Base-by-base conservation (phyloP, 2,888 invertebrate species). In the Lycia hirtaria region DNA sequence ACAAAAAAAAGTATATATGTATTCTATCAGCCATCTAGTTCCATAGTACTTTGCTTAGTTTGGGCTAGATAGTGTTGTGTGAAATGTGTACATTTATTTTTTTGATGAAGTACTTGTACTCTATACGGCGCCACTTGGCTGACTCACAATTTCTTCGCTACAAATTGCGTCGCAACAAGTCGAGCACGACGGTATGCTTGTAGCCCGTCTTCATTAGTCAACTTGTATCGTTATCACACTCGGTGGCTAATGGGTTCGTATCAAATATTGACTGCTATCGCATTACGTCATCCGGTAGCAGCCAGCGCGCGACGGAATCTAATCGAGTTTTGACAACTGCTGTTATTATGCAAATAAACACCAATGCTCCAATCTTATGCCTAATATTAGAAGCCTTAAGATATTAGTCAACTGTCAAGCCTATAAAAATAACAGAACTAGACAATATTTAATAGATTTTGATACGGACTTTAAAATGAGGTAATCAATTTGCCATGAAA, bases 241-340 rank as follows among this genome's bases (percentile, higher is more conserved):
- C 72, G 65, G 74, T 70, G 70, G 78, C 83, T 88, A 87, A 87
- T 87, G 86, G 86, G 73, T 78, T 71, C 75, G 76, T 84, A 88
- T 88, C 87, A 89, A 89, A 89, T 89, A 90, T 88, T 88, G 83
- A 88, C 87, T 83, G 76, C 80, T 88, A 87, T 87, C 87, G 79
- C 65, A 68, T 87, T 85, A 88, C 88, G 88, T 88, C 88, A 89
- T 72, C 67, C 78, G 74, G 75, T 73, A 78, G 80, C 74, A 70
- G 64, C n/a, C n/a, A n/a, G n/a, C n/a, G 72, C 69, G 63, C 47
- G 38, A 58, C 62, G 51, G 62, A 67, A 61, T 58, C 64, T 71
- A 74, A 66, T 73, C 64, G 60, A 67, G 58, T 69, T 65, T 65
- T 64, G 66, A 68, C 67, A 72, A 67, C 66, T 71, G 72, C 60